These are phyloP conservation scores for Quadroppia sp. DNA, from an alignment of 2,888 invertebrate genomes.

Conservation along the genomic window DNA sequence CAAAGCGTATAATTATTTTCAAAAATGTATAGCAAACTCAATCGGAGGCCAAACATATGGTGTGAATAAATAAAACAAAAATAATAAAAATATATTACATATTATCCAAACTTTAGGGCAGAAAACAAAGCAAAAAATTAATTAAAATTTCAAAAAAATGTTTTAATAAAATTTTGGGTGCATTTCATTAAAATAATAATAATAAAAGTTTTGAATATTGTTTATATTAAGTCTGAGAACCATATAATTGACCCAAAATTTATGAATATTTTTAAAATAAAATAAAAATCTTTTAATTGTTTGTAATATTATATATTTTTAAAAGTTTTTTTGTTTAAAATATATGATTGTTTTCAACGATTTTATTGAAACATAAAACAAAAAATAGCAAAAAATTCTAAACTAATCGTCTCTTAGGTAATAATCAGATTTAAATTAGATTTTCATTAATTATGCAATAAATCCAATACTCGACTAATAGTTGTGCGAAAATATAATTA, in stretches of 20 bases:
- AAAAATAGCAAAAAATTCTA: neutral
- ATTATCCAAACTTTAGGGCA: neutral
- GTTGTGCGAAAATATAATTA: conserved; percentile 2
- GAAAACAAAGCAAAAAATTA: neutral
- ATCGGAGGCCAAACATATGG: conserved; percentile 20
- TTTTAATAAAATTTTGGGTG: conserved; percentile 33
- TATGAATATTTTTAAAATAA: conserved; percentile 11
- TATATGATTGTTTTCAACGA: neutral
- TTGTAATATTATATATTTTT: no score
- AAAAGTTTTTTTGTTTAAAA: conserved; percentile 11
- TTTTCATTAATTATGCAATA: conserved; percentile 32
- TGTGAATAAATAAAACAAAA: neutral
- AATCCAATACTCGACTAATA: conserved; percentile 20
- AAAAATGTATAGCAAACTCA: neutral
- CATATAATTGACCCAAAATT: conserved; percentile 11
- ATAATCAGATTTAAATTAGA: conserved; percentile 21
- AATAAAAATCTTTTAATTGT: neutral
- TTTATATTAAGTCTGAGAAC: no score
- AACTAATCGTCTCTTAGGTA: conserved; percentile 21
- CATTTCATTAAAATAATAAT: conserved; percentile 10
- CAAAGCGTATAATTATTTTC: neutral
- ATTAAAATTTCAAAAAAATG: conserved; percentile 15
- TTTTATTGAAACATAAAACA: neutral
- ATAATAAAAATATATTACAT: conserved; percentile 17
- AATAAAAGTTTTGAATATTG: conserved; percentile 7